These are phyloP conservation scores for Drosophila neotestacea DNA, from an alignment of 2,888 invertebrate species.

Conservation along the genomic window DNA sequence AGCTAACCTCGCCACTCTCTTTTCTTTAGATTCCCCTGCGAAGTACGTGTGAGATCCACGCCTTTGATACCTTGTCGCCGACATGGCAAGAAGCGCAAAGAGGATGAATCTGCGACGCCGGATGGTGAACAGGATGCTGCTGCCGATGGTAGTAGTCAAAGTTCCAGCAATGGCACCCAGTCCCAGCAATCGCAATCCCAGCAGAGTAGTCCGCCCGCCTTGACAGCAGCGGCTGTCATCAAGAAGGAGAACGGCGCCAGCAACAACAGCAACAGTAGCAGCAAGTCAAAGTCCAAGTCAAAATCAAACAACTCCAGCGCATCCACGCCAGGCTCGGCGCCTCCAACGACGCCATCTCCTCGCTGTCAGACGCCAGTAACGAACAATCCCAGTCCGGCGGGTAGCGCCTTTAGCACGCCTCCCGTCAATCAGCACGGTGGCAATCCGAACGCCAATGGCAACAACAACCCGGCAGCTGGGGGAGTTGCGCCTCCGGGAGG, in stretches of 20 bases:
- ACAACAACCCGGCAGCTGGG: conserved; percentile 25
- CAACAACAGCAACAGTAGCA: conserved; percentile 26
- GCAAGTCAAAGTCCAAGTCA: conserved; percentile 80
- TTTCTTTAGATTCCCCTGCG: conserved; percentile 91
- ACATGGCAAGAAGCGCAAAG: conserved; percentile 90
- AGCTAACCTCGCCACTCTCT: neutral
- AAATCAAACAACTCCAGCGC: conserved; percentile 77
- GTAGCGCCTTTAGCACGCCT: conserved; percentile 85
- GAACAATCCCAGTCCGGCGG: conserved; percentile 87
- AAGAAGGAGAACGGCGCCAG: conserved; percentile 65
- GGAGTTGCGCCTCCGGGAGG: conserved; percentile 58
- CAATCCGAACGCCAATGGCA: conserved; percentile 55
- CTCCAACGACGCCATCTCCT: conserved; percentile 84
- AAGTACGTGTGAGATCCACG: conserved; percentile 93
- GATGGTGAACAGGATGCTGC: conserved; percentile 78
- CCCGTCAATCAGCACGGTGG: conserved; percentile 82
- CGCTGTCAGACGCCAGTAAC: conserved; percentile 86
- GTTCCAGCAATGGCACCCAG: conserved; percentile 63
- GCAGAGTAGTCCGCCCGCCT: conserved; percentile 66
- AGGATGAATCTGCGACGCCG: conserved; percentile 87
- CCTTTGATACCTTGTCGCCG: conserved; percentile 93
- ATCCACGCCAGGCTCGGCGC: conserved; percentile 78
- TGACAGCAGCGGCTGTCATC: conserved; percentile 50
- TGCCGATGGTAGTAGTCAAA: conserved; percentile 66
- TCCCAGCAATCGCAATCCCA: conserved; percentile 52